Base-by-base conservation (phyloP, 23 tunicate genomes). In the Oikopleura dioica region DNA sequence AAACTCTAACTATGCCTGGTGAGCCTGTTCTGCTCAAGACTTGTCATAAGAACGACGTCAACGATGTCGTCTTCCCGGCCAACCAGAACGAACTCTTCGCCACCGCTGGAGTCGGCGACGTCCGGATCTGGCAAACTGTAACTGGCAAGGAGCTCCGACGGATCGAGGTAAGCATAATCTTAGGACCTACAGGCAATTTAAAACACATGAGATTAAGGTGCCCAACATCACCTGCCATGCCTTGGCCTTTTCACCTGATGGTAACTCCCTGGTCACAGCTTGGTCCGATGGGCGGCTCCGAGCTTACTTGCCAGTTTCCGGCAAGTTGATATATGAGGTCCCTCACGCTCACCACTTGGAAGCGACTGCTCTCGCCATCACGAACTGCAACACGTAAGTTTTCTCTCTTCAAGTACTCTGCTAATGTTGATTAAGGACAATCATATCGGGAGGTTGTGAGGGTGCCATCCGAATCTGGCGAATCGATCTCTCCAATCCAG, bases 261-360 rank as follows among this genome's bases (percentile, higher is more conserved):
- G 97, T 36, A 59, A 75, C 0, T 75, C 84, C 33, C 35, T 91
- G n/a, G 68, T 91, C n/a, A 79, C 97, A 16, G 97, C 87, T 1
- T 91, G 97, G 97, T 75, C 82, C 72, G 97, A 91, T 69, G 97
- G 97, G 44, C 85, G 82, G 76, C 85, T 91, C 76, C 78, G 97
- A 68, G 87, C 82, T 4, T 91, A 77, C 37, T 68, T 80, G 1
- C 97, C 97, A 5, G 92, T 85, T 44, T 51, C 84, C 16, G 97
- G 97, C 37, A 91, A 82, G 76, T 55, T 78, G 36, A 77, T 35
- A 68, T 91, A 82, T 78, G 78, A 67, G 68, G 82, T 91, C 81
- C 76, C 85, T 75, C 82, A 91, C 76, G 92, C 87, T 24, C 97
- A 91, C 38, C 76, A 81, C 75, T 67, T 59, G 37, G 97, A 86